Conservation (phyloP, 1,140 invertebrate genomes). For the Brachionus koreanus region DNA sequence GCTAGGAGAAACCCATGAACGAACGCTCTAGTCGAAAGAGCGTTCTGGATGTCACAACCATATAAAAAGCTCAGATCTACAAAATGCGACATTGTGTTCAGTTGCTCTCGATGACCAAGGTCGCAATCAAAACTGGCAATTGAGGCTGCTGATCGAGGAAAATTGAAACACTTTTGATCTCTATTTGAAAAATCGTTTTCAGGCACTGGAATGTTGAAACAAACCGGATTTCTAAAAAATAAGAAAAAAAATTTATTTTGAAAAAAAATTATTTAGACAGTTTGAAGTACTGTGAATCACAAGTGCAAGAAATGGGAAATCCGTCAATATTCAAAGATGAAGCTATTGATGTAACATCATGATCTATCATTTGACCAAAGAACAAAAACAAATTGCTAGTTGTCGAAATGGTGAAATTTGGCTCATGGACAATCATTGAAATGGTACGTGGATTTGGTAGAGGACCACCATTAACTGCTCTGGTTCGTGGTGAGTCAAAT, state of each 20-base stretch:
- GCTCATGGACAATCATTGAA: slow-evolving; percentile 65
- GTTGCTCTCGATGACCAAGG: slow-evolving; percentile 3
- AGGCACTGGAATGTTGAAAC: slow-evolving; percentile 10
- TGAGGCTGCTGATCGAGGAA: slow-evolving; percentile 7
- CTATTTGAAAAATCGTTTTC: background rate
- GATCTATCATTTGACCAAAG: slow-evolving; percentile 73
- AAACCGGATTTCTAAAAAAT: background rate
- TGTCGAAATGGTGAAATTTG: background rate
- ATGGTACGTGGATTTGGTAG: slow-evolving; percentile 81
- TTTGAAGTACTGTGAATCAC: background rate
- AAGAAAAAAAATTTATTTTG: background rate
- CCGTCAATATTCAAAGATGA: slow-evolving; percentile 2
- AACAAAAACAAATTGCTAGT: slow-evolving; percentile 63
- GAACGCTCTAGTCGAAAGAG: background rate
- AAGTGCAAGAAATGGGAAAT: background rate
- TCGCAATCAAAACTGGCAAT: slow-evolving; percentile 29
- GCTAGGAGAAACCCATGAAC: background rate
- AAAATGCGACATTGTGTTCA: slow-evolving; percentile 7
- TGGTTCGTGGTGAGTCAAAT: background rate
- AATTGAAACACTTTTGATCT: slow-evolving; percentile 28
- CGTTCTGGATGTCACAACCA: slow-evolving; percentile 53
- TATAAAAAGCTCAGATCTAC: slow-evolving; percentile 20
- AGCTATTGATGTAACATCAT: slow-evolving; percentile 47
- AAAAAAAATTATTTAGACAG: background rate
- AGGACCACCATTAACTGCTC: slow-evolving; percentile 58